Evolutionary conservation across 2,113 vertebrate species (phyloP).

Genomic region (Perca flavescens): DNA sequence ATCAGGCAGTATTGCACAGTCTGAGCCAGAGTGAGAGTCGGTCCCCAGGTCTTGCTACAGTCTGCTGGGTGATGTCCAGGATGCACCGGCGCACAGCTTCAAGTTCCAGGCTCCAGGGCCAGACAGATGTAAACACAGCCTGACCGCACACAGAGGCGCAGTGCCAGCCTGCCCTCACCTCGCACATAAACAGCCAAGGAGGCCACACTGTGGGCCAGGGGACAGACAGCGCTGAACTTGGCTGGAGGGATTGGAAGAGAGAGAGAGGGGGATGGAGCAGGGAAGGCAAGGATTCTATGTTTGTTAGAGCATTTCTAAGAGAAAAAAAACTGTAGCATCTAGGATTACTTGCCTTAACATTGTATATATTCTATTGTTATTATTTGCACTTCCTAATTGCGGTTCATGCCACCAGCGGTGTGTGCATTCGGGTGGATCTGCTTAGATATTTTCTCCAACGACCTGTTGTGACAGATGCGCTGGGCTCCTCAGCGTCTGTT

Average conservation of each 20-base stretch:
- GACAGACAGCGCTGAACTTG: constrained; percentile 64
- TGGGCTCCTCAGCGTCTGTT: constrained; percentile 74
- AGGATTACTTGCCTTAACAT: constrained; percentile 40
- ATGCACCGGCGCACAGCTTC: constrained; percentile 62
- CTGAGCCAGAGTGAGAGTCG: constrained; percentile 37
- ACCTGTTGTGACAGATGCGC: constrained; percentile 68
- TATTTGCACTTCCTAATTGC: constrained; percentile 69
- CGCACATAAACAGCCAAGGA: constrained; percentile 71
- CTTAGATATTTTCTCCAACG: constrained; percentile 67
- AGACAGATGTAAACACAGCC: constrained; percentile 82
- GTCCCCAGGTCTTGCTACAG: constrained; percentile 51
- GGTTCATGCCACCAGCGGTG: constrained; percentile 68
- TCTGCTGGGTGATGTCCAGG: constrained; percentile 69
- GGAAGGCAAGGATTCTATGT: constrained; percentile 42
- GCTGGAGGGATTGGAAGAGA: constrained; percentile 39
- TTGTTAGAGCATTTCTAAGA: constrained; percentile 60
- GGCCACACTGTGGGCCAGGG: constrained; percentile 60
- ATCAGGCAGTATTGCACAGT: constrained; percentile 30
- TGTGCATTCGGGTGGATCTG: constrained; percentile 52
- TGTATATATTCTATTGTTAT: constrained; percentile 56
- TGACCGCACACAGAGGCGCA: constrained; percentile 73
- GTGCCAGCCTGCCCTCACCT: constrained; percentile 76
- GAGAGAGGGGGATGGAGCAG: not conserved
- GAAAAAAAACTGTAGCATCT: constrained; percentile 21
- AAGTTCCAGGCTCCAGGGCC: constrained; percentile 72